phyloP scores from a whole-genome alignment of 2,113 vertebrate species.

The Propithecus coquereli region DNA sequence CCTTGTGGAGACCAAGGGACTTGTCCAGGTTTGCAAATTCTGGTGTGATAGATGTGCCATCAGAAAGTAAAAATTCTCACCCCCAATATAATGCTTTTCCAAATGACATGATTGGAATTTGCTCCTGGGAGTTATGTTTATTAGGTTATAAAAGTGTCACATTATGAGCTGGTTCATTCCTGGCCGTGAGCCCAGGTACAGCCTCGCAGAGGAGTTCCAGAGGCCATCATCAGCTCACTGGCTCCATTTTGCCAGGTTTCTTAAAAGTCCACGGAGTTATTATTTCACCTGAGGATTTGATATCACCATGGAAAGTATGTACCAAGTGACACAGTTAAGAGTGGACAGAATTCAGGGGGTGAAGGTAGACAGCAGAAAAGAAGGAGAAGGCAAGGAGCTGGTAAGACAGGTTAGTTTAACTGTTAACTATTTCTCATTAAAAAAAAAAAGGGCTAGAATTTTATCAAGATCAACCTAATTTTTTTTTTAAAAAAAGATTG shows the following conservation, averaged over 20 bases:
- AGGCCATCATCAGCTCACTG: neutral
- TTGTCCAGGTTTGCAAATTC: neutral
- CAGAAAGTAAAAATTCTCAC: neutral
- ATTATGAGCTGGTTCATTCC: neutral
- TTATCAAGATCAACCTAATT: neutral
- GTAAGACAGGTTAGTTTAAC: neutral
- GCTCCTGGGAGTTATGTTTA: neutral
- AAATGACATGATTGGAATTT: neutral
- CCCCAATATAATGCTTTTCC: neutral
- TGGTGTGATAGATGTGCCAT: neutral
- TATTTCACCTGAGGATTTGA: neutral
- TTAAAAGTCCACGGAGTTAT: neutral
- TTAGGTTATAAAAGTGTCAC: neutral
- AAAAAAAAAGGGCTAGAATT: neutral
- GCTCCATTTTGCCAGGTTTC: neutral
- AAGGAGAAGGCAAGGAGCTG: neutral
- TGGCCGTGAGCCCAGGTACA: neutral
- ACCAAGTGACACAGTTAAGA: neutral
- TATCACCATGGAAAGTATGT: neutral
- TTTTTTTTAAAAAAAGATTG: neutral
- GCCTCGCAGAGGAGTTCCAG: neutral
- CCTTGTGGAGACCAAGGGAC: neutral
- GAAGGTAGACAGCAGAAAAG: neutral
- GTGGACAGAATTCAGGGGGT: neutral
- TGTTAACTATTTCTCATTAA: neutral